These are phyloP conservation scores for Ranitomeya imitator DNA, from an alignment of 2,113 vertebrate genomes.

Conservation along the genomic window DNA sequence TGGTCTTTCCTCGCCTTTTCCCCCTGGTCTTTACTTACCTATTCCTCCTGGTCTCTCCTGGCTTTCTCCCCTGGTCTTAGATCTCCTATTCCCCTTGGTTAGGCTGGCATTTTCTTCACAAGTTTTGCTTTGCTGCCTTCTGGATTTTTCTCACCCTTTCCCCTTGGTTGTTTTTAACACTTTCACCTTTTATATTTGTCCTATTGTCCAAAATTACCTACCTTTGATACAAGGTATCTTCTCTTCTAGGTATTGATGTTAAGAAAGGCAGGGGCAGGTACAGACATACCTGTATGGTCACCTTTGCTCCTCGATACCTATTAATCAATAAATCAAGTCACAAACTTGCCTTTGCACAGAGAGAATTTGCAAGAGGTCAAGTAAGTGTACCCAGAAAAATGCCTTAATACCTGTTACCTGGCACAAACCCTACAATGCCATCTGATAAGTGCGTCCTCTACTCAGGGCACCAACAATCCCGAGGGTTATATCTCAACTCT, in stretches of 20 bases:
- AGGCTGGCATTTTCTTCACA: background rate
- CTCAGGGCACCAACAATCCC: constrained; percentile 86
- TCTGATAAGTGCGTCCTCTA: background rate
- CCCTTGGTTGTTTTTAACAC: background rate
- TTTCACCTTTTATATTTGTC: background rate
- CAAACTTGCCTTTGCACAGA: constrained; percentile 92
- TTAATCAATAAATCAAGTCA: constrained; percentile 91
- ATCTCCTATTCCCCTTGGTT: background rate
- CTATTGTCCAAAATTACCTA: background rate
- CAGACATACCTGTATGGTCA: constrained; percentile 91
- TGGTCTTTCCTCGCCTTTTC: background rate
- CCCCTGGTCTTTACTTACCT: background rate
- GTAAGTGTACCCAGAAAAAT: constrained; percentile 68
- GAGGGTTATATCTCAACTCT: constrained; percentile 94
- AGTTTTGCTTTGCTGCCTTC: no score
- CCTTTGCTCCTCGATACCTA: constrained; percentile 93
- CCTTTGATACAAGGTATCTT: background rate
- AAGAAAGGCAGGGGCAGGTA: constrained; percentile 94
- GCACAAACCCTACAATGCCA: background rate
- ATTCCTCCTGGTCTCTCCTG: background rate
- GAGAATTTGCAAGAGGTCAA: constrained; percentile 93
- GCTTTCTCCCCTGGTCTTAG: background rate
- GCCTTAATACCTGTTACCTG: background rate
- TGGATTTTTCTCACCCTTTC: background rate
- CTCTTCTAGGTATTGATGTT: constrained; percentile 85